Percentiles rank a stretch among this genome's conserved stretches.
Evolutionary conservation across 2,888 invertebrate species (phyloP).

Genomic region (Pyrochroa serraticornis): DNA sequence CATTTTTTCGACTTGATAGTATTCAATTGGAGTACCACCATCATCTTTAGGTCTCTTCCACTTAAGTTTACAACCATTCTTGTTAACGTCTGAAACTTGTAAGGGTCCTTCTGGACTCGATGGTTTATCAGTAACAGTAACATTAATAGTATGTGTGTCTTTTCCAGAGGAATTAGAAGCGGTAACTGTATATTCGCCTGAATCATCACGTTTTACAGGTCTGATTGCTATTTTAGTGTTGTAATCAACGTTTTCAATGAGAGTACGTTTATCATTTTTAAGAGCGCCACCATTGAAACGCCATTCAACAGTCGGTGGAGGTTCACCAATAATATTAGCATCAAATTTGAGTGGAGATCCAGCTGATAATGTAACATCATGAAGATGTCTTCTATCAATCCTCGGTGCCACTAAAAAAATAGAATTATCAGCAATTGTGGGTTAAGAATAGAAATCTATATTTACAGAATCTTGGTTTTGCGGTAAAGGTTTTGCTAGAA

Average conservation of each 20-base stretch:
- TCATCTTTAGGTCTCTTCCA: constrained; percentile 97
- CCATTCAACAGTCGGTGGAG: constrained; percentile 94
- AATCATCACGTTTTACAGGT: constrained; percentile 80
- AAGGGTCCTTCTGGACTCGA: constrained; percentile 87
- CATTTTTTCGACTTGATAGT: constrained; percentile 95
- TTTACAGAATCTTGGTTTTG: constrained; percentile 82
- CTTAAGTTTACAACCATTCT: constrained; percentile 91
- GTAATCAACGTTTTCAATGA: constrained; percentile 85
- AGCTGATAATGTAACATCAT: constrained; percentile 88
- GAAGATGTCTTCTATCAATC: constrained; percentile 91
- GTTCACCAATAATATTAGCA: constrained; percentile 92
- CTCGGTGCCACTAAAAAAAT: constrained; percentile 81
- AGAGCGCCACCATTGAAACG: constrained; percentile 83
- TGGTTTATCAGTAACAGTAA: constrained; percentile 88
- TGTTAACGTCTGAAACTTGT: constrained; percentile 87
- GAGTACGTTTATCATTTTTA: constrained; percentile 69
- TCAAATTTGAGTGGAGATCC: constrained; percentile 93
- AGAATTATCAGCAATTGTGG: background rate
- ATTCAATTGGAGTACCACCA: constrained; percentile 92
- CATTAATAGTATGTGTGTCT: constrained; percentile 81
- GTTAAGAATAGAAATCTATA: constrained; percentile 34
- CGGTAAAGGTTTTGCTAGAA: constrained; percentile 81
- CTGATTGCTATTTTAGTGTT: constrained; percentile 85
- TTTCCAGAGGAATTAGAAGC: constrained; percentile 88
- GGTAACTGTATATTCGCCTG: constrained; percentile 85